Percentiles rank a stretch among this genome's conserved stretches.
These are phyloP conservation scores for Steatornis caripensis DNA, from an alignment of 2,113 vertebrate genomes.

Conservation along the genomic window DNA sequence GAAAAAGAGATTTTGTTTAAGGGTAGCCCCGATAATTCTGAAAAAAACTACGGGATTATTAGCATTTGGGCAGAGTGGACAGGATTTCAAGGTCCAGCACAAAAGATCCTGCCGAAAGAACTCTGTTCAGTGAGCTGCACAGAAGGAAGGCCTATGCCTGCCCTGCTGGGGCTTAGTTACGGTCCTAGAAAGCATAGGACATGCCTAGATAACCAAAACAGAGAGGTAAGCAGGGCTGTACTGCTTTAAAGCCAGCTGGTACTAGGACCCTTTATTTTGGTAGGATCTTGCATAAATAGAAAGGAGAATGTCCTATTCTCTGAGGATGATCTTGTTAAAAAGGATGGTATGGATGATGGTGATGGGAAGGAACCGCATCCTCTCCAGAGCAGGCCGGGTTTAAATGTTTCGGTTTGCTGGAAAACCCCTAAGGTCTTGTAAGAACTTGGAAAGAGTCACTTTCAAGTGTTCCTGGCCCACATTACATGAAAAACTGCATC, in stretches of 20 bases:
- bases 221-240: neutral
- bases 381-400: neutral
- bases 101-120: conserved; percentile 5
- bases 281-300: neutral
- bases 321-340: neutral
- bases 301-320: neutral
- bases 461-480: neutral
- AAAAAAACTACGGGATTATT: neutral
- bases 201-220: neutral
- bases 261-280: neutral
- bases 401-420: neutral
- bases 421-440: neutral
- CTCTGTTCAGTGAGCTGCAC: neutral
- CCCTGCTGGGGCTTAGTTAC: neutral
- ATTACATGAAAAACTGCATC: neutral
- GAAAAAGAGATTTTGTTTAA: conserved; percentile 61
- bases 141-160: neutral
- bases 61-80: conserved; percentile 4
- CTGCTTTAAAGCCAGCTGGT: neutral
- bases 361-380: neutral
- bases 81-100: conserved; percentile 8
- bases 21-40: neutral
- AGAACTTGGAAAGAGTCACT: neutral
- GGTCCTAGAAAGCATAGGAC: neutral
- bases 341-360: neutral